Evolutionary conservation across 2,888 invertebrate genomes (phyloP).

Genomic region (Thereva unica): DNA sequence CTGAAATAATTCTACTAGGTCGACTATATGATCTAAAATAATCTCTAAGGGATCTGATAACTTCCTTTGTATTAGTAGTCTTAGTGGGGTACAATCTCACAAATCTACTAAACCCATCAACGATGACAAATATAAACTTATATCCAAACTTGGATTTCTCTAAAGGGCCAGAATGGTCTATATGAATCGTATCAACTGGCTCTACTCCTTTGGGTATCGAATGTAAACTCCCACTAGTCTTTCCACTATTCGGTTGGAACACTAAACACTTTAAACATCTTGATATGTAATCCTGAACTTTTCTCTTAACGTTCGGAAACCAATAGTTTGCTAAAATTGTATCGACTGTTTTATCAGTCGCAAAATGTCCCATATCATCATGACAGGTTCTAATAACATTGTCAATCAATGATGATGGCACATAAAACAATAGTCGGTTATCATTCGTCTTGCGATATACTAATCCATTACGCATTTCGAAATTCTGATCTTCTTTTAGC

Average conservation of each 20-base stretch:
- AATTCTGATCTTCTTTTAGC: slow-evolving; percentile 7
- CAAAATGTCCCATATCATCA: slow-evolving; percentile 36
- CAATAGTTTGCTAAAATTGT: slow-evolving; percentile 26
- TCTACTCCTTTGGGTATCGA: slow-evolving; percentile 45
- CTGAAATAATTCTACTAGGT: no score
- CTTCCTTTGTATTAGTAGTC: no score
- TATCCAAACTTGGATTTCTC: slow-evolving; percentile 24
- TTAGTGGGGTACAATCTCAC: no score
- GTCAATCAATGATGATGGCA: slow-evolving; percentile 19
- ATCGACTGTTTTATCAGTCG: slow-evolving; percentile 24
- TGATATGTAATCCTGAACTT: slow-evolving; percentile 27
- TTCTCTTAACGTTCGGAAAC: slow-evolving; percentile 35
- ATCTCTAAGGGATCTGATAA: no score
- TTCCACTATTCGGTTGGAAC: slow-evolving; percentile 30
- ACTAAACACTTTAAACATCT: slow-evolving; percentile 37
- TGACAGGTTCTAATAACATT: slow-evolving; percentile 30
- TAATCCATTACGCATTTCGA: slow-evolving; percentile 30
- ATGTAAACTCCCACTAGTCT: slow-evolving; percentile 45
- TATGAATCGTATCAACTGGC: slow-evolving; percentile 44
- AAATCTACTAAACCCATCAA: no score
- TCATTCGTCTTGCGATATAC: slow-evolving; percentile 29
- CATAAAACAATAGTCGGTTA: slow-evolving; percentile 34
- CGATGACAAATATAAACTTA: no score
- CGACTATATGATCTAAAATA: no score
- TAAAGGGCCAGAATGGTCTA: slow-evolving; percentile 38